phyloP scores from a whole-genome alignment of 2,888 invertebrate genomes.

The Julus scanicus region DNA sequence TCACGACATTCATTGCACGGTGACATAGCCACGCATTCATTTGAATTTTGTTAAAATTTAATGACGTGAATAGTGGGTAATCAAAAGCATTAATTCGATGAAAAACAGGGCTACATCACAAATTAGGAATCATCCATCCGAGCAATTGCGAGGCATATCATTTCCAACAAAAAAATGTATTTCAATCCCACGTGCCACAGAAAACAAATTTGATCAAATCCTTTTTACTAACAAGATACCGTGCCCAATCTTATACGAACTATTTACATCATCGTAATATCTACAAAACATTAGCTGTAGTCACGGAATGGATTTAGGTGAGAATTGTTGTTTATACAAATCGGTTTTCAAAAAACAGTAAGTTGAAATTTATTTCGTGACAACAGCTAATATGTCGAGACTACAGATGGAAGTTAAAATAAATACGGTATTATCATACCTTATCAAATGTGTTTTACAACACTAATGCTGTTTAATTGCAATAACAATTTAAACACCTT shows the following conservation, averaged over 20 bases:
- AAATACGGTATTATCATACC: no score
- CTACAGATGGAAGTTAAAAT: no score
- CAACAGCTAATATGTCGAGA: no score
- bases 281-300: no score
- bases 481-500: no score
- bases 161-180: background rate
- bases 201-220: background rate
- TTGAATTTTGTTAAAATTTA: background rate
- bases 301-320: no score
- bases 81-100: slow-evolving; percentile 31
- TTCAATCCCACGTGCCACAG: background rate
- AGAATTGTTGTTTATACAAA: no score
- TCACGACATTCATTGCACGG: slow-evolving; percentile 25
- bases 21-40: slow-evolving; percentile 28
- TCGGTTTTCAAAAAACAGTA: no score
- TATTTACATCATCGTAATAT: background rate
- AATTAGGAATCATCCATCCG: slow-evolving; percentile 5
- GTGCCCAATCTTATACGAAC: background rate
- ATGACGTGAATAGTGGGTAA: slow-evolving; percentile 30
- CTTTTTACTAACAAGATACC: background rate
- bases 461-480: no score
- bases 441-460: no score
- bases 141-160: background rate
- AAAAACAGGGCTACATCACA: background rate
- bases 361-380: no score